Evolutionary conservation across 1,140 invertebrate genomes (phyloP), one percentile per base, ranked within the genome.

Genomic region (Drosophila lowei): DNA sequence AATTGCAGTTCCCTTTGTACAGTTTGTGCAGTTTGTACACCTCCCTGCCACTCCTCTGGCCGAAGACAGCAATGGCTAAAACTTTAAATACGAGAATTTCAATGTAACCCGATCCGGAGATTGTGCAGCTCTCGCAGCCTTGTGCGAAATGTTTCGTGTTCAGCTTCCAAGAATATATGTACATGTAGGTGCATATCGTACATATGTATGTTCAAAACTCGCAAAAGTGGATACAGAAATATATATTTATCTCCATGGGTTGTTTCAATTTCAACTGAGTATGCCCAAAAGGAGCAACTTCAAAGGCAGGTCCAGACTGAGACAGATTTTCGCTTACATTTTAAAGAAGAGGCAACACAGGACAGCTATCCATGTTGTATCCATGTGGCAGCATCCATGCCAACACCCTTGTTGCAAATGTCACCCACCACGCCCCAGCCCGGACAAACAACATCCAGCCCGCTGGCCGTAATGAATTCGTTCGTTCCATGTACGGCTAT

Each of bases 51-150:
- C 59, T 52, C 60, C 72, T 25, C 65, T 76, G 50, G 0, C 9
- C 1, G 3, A 56, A 28, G 34, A 41, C 28, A 68, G 54, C 49
- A 55, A 55, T 30, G 49, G 46, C 58, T 44, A 38, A 61, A 71
- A 73, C 53, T 63, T 79, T 70, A 54, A 85, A 79, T 85, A 76
- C 66, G 66, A 85, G 76, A 77, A 81, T 72, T 81, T 81, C 68
- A 75, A 77, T 81, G 81, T 72, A 86, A 86, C 77, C 77, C 61
- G 66, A 86, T 86, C 70, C 41, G 47, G 52, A 53, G 70, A 68
- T 72, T 74, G 63, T 75, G 79, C 68, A 77, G 58, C 71, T 61
- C 65, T 64, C 52, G 68, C 63, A 79, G 76, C 67, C 81, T 85
- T 85, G 80, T 85, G 81, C 77, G 81, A 80, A 74, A 70, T 83